Percentiles rank a stretch among this genome's conserved stretches.
phyloP scores from a whole-genome alignment of 2,113 vertebrate species.

The Ailurus styani region DNA sequence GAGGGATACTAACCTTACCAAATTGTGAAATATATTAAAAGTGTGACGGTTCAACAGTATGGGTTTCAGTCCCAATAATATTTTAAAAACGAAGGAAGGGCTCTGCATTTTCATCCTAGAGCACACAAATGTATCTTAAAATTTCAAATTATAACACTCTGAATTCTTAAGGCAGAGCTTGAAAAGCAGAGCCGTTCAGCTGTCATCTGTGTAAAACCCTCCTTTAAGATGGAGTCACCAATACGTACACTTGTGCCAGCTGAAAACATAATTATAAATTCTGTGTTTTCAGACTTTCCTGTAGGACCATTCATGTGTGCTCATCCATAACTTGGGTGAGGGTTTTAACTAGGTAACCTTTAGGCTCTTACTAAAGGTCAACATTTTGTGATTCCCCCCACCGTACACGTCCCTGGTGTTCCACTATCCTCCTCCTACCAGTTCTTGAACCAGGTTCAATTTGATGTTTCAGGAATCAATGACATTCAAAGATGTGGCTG shows the following conservation, averaged over 20 bases:
- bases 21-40: neutral
- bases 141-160: neutral
- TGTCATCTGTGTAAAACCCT: neutral
- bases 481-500: constrained; percentile 72
- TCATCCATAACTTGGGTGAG: neutral
- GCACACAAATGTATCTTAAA: neutral
- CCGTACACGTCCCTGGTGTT: neutral
- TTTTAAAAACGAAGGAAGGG: neutral
- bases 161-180: neutral
- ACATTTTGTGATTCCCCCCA: neutral
- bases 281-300: neutral
- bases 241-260: neutral
- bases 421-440: neutral
- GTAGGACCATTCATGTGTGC: neutral
- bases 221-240: neutral
- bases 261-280: neutral
- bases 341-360: neutral
- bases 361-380: neutral
- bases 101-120: neutral
- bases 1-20: neutral
- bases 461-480: constrained; percentile 64
- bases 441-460: neutral
- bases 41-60: neutral
- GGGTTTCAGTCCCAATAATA: neutral
- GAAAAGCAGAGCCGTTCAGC: neutral